Evolutionary conservation across 2,797 vertebrate species (phyloP).

Genomic region (Serranus cabrilla): DNA sequence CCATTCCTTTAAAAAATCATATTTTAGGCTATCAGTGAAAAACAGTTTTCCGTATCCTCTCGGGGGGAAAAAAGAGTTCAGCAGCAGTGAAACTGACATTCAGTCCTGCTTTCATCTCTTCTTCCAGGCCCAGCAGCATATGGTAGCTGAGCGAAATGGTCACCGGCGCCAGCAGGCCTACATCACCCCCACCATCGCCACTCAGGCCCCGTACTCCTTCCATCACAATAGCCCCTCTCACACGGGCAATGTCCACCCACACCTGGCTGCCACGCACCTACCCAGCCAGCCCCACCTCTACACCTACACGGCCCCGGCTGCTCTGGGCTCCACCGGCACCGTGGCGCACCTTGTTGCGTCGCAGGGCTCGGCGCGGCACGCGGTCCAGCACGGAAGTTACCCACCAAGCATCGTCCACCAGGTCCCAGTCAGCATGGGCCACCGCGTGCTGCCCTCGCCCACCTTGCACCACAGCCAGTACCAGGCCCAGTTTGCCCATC

Average conservation of each 20-base stretch:
- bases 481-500: constrained; percentile 98
- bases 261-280: constrained; percentile 93
- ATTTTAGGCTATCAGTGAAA: background rate
- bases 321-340: constrained; percentile 94
- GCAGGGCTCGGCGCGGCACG: constrained; percentile 93
- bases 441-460: constrained; percentile 94
- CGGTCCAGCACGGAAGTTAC: constrained; percentile 94
- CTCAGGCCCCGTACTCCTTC: constrained; percentile 96
- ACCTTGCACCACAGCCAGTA: constrained; percentile 97
- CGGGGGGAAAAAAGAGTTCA: background rate
- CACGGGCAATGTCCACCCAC: constrained; percentile 91
- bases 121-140: constrained; percentile 94
- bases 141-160: constrained; percentile 90
- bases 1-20: background rate
- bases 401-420: constrained; percentile 96
- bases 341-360: constrained; percentile 97
- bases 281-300: constrained; percentile 97
- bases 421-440: constrained; percentile 97
- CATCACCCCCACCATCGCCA: constrained; percentile 96
- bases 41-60: background rate
- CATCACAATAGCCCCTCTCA: constrained; percentile 96
- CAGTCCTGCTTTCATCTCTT: background rate
- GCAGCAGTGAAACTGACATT: background rate
- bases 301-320: constrained; percentile 93
- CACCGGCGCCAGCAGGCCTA: constrained; percentile 98